These are phyloP conservation scores for Camelus dromedarius DNA, from an alignment of 2,113 vertebrate genomes.

Conservation along the genomic window DNA sequence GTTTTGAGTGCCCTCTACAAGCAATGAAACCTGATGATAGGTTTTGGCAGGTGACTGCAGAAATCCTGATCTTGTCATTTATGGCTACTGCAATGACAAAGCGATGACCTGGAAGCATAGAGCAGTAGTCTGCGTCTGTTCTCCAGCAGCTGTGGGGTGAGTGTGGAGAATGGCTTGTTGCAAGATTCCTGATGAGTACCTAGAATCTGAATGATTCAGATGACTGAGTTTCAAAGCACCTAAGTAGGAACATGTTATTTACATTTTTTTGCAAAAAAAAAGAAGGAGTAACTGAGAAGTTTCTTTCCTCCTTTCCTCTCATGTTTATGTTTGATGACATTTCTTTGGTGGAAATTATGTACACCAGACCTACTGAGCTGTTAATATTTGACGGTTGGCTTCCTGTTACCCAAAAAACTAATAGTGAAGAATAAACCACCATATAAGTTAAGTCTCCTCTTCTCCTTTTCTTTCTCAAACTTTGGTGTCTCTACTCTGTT, in stretches of 20 bases:
- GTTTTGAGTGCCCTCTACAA: not conserved
- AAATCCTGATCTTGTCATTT: not conserved
- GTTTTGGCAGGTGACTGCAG: not conserved
- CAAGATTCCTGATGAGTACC: not conserved
- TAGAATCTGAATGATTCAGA: conserved; percentile 29
- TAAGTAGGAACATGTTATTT: not conserved
- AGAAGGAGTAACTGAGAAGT: not conserved
- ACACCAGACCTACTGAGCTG: not conserved
- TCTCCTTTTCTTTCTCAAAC: not conserved
- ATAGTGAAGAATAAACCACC: not conserved
- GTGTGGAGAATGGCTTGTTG: not conserved
- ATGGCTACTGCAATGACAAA: not conserved
- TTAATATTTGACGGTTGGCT: conserved; percentile 57
- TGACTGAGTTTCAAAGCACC: conserved; percentile 28
- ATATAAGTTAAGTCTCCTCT: not conserved
- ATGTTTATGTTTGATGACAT: not conserved
- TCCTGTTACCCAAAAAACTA: conserved; percentile 57
- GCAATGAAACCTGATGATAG: not conserved
- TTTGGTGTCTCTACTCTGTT: not conserved
- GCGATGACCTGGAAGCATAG: not conserved
- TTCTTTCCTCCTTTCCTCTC: conserved; percentile 5
- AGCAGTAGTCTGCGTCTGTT: not conserved
- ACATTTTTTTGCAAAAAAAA: not conserved
- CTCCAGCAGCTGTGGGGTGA: not conserved
- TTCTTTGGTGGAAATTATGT: not conserved